phyloP scores from a whole-genome alignment of 2,888 invertebrate species.

The Gymnosoma rotundatum region DNA sequence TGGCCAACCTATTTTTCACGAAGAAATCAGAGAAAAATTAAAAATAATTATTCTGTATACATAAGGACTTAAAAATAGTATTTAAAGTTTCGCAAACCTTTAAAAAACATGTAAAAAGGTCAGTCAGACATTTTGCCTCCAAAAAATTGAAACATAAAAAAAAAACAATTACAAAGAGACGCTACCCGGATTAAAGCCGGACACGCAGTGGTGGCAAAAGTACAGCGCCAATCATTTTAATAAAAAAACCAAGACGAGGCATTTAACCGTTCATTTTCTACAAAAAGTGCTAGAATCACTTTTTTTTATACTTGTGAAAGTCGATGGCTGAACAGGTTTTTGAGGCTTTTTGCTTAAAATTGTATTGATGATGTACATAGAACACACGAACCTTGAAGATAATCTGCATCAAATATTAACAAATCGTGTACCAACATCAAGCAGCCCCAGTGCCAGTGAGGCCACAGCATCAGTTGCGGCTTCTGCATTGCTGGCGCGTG shows the following conservation, averaged over 20 bases:
- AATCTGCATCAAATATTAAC: constrained; percentile 72
- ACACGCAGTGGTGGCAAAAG: constrained; percentile 25
- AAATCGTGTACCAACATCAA: constrained; percentile 67
- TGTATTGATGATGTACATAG: constrained; percentile 74
- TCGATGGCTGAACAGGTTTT: constrained; percentile 65
- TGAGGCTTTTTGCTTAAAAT: constrained; percentile 45
- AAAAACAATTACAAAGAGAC: constrained; percentile 44
- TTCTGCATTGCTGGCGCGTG: constrained; percentile 70
- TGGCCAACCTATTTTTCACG: constrained; percentile 50
- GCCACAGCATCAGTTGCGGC: constrained; percentile 65
- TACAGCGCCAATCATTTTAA: constrained; percentile 42
- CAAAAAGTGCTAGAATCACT: constrained; percentile 28
- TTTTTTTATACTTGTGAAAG: constrained; percentile 16
- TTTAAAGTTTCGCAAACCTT: constrained; percentile 3
- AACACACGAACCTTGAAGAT: constrained; percentile 72
- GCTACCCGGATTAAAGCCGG: constrained; percentile 58
- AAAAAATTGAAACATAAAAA: constrained; percentile 37
- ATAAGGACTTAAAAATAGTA: constrained; percentile 11
- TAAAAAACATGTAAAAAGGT: background rate
- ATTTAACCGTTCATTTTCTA: constrained; percentile 1
- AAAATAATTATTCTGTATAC: constrained; percentile 1
- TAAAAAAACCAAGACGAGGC: background rate
- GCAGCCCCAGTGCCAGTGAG: constrained; percentile 69
- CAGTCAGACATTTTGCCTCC: constrained; percentile 52
- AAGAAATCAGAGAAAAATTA: constrained; percentile 13